Conservation (phyloP, 2,888 invertebrate genomes). For the Metacarcinus magister region DNA sequence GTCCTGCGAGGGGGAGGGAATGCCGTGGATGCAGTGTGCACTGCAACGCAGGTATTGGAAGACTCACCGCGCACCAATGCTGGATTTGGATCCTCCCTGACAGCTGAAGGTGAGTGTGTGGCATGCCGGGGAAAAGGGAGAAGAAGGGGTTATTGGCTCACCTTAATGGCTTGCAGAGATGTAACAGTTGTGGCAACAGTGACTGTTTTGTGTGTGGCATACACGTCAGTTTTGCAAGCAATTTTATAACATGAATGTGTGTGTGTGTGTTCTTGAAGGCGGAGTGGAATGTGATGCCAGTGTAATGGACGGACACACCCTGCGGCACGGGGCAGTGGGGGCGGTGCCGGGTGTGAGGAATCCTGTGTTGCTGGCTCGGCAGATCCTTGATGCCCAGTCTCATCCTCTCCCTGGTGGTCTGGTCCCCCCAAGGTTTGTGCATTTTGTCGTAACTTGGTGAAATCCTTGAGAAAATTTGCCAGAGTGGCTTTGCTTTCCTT, state of each 20-base stretch:
- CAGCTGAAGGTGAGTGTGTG: conserved; percentile 88
- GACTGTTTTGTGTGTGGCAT: not conserved
- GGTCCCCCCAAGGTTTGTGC: conserved; percentile 89
- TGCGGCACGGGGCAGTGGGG: conserved; percentile 92
- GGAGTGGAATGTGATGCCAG: conserved; percentile 98
- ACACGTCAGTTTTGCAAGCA: not conserved
- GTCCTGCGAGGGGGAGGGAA: conserved; percentile 89
- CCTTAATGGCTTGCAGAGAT: not conserved
- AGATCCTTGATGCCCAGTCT: conserved; percentile 91
- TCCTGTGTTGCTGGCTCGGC: conserved; percentile 91
- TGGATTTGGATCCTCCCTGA: conserved; percentile 96
- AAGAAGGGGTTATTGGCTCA: not conserved
- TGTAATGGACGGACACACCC: conserved; percentile 92
- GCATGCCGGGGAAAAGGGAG: not conserved
- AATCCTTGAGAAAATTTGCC: not conserved
- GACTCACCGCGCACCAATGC: conserved; percentile 96
- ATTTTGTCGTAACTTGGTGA: not conserved
- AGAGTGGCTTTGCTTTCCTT: not conserved
- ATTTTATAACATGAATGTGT: not conserved
- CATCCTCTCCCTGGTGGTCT: conserved; percentile 89
- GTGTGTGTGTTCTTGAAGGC: conserved; percentile 61
- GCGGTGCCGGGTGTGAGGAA: conserved; percentile 93
- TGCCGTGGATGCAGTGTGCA: conserved; percentile 92
- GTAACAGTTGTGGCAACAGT: not conserved
- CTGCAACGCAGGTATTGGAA: conserved; percentile 92